Conservation (phyloP, 2,888 invertebrate species). For the Tryphoninae sp. region DNA sequence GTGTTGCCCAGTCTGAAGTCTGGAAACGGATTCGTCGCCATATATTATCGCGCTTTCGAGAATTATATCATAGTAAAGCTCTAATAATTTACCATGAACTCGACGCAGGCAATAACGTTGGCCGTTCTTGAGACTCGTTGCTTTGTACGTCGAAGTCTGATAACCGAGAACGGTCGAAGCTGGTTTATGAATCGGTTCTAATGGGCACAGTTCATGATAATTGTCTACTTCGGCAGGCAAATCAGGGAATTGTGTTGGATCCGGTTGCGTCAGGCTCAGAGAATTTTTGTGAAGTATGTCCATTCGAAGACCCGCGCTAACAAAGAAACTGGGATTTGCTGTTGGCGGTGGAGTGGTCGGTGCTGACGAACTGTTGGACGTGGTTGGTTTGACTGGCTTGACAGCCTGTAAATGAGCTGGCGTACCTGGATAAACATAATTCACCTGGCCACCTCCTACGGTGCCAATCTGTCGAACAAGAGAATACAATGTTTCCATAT, state of each 20-base stretch:
- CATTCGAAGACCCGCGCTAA: constrained; percentile 91
- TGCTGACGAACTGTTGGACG: constrained; percentile 75
- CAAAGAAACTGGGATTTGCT: constrained; percentile 87
- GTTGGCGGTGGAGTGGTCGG: constrained; percentile 76
- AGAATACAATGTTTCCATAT: neutral
- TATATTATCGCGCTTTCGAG: neutral
- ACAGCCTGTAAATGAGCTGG: constrained; percentile 84
- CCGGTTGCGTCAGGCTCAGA: constrained; percentile 88
- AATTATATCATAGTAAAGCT: neutral
- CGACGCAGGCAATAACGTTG: constrained; percentile 92
- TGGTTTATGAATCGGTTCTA: constrained; percentile 87
- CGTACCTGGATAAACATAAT: constrained; percentile 85
- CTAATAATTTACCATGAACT: constrained; percentile 87
- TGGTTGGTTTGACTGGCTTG: constrained; percentile 81
- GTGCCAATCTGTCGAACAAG: constrained; percentile 71
- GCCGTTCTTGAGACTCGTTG: constrained; percentile 93
- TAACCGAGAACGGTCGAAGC: constrained; percentile 88
- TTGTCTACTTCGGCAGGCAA: constrained; percentile 94
- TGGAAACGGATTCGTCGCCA: constrained; percentile 76
- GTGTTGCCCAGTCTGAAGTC: constrained; percentile 91
- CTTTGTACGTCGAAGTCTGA: constrained; percentile 94
- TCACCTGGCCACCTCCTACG: constrained; percentile 74
- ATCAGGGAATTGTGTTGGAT: constrained; percentile 86
- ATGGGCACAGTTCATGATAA: constrained; percentile 93
- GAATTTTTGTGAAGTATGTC: constrained; percentile 90